Base-by-base conservation (phyloP, 2,797 vertebrate species). In the Cynopterus sphinx region DNA sequence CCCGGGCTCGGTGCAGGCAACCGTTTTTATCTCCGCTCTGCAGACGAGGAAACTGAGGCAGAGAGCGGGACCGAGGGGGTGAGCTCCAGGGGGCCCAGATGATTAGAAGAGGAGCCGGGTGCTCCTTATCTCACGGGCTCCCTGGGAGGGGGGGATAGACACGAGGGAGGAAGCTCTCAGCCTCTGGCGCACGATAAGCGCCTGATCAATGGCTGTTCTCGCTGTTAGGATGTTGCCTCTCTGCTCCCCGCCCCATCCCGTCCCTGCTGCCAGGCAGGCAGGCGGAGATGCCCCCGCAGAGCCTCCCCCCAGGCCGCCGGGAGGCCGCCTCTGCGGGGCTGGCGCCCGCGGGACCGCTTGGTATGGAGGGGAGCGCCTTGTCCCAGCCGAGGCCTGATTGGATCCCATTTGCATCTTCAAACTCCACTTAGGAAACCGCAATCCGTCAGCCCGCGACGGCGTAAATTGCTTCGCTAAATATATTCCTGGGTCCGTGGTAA, bases 381-480 rank as follows among this genome's bases (percentile, higher is more conserved):
- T 43, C 46, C 75, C 1, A 1, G 87, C 90, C 12, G 36, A 88
- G 55, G 74, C 75, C 89, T 94, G 92, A 96, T 87, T 92, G 86
- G 92, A 96, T 68, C 85, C 95, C 97, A 97, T 97, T 97, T 98
- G 96, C 97, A 97, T 97, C 95, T 96, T 95, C 81, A 96, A 97
- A 95, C 86, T 87, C 92, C 94, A 93, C 96, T 96, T 96, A 92
- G 96, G 95, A 96, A 97, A 96, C 97, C 92, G 95, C 96, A 83
- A 97, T 96, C 97, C 96, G 94, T 97, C 97, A 98, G 96, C 94
- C 95, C 93, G 92, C 36, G 96, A 94, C 83, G 95, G 97, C 96
- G 97, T 95, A 97, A 97, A 97, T 96, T 97, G 96, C 97, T 96
- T 91, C 97, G 97, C 97, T 97, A 97, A 97, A 97, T 97, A 96